These are phyloP conservation scores for Hyalella azteca DNA, from an alignment of 2,888 invertebrate genomes.

Conservation along the genomic window DNA sequence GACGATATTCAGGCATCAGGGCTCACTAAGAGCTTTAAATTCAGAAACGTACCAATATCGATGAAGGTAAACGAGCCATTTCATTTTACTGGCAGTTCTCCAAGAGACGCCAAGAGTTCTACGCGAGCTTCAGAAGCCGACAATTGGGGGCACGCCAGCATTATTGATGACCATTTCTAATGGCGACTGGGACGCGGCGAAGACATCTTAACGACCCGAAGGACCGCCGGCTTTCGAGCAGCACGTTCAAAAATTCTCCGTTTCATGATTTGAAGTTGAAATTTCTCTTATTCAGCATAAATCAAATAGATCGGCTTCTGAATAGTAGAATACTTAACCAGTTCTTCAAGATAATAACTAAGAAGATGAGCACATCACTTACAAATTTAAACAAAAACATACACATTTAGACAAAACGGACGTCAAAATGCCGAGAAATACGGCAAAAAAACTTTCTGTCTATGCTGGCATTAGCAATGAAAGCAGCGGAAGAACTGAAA, in stretches of 20 bases:
- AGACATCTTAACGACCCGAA: conserved; percentile 29
- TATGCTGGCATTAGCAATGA: too few species aligned
- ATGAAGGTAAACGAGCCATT: conserved; percentile 26
- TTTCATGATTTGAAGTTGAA: neutral
- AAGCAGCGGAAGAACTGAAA: too few species aligned
- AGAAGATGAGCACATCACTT: too few species aligned
- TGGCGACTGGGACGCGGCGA: conserved; percentile 15
- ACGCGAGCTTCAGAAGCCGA: conserved; percentile 13
- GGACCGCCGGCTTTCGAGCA: neutral
- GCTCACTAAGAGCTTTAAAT: neutral
- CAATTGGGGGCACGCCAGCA: conserved; percentile 25
- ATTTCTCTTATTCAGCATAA: too few species aligned
- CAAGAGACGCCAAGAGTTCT: conserved; percentile 6
- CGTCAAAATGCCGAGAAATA: too few species aligned
- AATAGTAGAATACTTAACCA: too few species aligned
- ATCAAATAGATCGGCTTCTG: too few species aligned
- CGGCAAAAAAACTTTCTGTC: too few species aligned
- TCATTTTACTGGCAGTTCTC: conserved; percentile 33
- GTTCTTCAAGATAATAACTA: too few species aligned
- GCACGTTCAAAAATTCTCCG: neutral
- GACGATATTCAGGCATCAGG: too few species aligned
- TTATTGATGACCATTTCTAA: conserved; percentile 36
- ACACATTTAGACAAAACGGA: too few species aligned
- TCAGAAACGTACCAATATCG: conserved; percentile 1
- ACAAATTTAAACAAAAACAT: too few species aligned